Percentiles rank a stretch among this genome's conserved stretches.
Conservation (phyloP, 2,888 invertebrate genomes). For the Steinernema hermaphroditum region DNA sequence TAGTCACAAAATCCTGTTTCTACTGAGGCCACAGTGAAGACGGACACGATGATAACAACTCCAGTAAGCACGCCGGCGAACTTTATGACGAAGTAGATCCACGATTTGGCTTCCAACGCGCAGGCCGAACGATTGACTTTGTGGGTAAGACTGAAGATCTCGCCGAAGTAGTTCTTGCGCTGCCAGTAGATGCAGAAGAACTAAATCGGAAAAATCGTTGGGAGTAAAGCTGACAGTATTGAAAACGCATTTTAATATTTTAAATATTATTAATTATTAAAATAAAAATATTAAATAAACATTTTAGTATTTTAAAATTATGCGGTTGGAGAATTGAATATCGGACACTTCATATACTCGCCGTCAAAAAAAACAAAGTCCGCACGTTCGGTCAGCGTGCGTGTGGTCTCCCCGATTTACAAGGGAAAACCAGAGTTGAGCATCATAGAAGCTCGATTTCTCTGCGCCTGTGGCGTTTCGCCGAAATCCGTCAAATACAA, state of each 20-base stretch:
- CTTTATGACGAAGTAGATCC: slow-evolving; percentile 27
- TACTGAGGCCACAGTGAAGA: neutral
- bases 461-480: too few relatives aligned
- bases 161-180: slow-evolving; percentile 22
- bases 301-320: neutral
- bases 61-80: neutral
- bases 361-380: neutral
- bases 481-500: too few relatives aligned
- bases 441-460: too few relatives aligned
- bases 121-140: slow-evolving; percentile 32
- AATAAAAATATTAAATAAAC: neutral
- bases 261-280: neutral
- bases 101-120: slow-evolving; percentile 19
- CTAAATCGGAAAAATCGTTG: slow-evolving; percentile 15
- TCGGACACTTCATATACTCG: neutral
- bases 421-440: too few relatives aligned
- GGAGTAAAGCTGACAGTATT: neutral
- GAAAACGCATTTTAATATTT: neutral
- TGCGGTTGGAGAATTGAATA: neutral
- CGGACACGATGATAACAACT: neutral
- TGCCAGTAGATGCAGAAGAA: slow-evolving; percentile 37
- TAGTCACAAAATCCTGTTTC: neutral
- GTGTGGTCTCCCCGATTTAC: too few relatives aligned
- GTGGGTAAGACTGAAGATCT: slow-evolving; percentile 21
- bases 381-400: too few relatives aligned